Evolutionary conservation across 2,113 vertebrate species (phyloP).

Genomic region (Mesocricetus auratus): DNA sequence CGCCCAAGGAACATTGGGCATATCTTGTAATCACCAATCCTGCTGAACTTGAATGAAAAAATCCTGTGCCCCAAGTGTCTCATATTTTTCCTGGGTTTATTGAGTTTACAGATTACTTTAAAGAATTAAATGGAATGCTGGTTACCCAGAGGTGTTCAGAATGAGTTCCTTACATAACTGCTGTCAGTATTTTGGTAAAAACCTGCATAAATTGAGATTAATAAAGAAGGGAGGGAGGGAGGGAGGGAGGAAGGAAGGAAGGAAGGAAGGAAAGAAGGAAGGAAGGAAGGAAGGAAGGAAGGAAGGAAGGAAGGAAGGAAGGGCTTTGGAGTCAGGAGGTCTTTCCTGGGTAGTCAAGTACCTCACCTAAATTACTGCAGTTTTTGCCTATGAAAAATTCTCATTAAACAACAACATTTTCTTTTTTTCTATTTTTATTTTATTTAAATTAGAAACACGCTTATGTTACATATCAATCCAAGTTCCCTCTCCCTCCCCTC

Average conservation of each 20-base stretch:
- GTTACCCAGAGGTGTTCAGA: neutral
- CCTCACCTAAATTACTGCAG: neutral
- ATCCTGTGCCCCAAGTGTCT: neutral
- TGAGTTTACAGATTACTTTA: slow-evolving; percentile 25
- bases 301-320: neutral
- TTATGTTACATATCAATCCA: too few relatives aligned
- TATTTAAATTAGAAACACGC: too few relatives aligned
- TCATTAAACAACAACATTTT: neutral
- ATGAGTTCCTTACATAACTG: slow-evolving; percentile 6
- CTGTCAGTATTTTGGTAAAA: neutral
- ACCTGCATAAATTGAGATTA: neutral
- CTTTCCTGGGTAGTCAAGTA: neutral
- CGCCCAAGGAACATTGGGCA: neutral
- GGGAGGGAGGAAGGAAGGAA: neutral
- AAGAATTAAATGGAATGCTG: slow-evolving; percentile 39
- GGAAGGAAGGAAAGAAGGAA: neutral
- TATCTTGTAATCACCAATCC: neutral
- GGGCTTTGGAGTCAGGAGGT: neutral
- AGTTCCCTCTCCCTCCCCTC: too few relatives aligned
- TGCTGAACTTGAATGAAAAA: slow-evolving; percentile 27
- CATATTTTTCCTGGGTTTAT: neutral
- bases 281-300: neutral
- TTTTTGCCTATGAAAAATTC: neutral
- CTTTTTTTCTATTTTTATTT: too few relatives aligned
- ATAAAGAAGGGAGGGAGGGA: neutral